phyloP scores from a whole-genome alignment of 2,888 invertebrate species.

The Dermolepida albohirtum region DNA sequence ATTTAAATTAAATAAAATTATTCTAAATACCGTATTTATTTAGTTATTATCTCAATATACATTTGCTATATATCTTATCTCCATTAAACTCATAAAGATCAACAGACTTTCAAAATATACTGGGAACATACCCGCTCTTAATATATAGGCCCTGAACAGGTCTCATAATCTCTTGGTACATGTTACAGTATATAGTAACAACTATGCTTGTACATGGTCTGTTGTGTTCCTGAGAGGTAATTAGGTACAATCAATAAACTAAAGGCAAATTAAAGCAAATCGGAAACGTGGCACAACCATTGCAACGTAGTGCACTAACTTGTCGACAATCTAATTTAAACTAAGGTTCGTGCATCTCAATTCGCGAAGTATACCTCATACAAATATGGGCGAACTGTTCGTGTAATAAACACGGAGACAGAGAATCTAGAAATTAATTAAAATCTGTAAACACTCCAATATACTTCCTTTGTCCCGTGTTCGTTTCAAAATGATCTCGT shows the following conservation, averaged over 20 bases:
- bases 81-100: too few species aligned
- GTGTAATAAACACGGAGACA: not conserved
- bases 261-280: constrained; percentile 25
- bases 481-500: constrained; percentile 24
- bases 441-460: constrained; percentile 26
- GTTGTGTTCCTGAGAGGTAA: too few species aligned
- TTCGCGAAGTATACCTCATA: not conserved
- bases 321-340: constrained; percentile 32
- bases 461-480: constrained; percentile 29
- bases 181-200: too few species aligned
- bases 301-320: constrained; percentile 30
- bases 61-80: too few species aligned
- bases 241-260: constrained; percentile 2
- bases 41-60: too few species aligned
- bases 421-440: constrained; percentile 29
- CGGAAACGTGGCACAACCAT: constrained; percentile 18
- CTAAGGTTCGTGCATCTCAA: constrained; percentile 28
- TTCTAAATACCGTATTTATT: too few species aligned
- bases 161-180: too few species aligned
- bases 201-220: too few species aligned
- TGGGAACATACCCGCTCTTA: too few species aligned
- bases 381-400: not conserved
- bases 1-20: too few species aligned
- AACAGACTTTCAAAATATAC: too few species aligned
- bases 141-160: too few species aligned